Base-by-base conservation (phyloP, 37 sponge, comb jelly and placozoan genomes). In the Crambe crambe region DNA sequence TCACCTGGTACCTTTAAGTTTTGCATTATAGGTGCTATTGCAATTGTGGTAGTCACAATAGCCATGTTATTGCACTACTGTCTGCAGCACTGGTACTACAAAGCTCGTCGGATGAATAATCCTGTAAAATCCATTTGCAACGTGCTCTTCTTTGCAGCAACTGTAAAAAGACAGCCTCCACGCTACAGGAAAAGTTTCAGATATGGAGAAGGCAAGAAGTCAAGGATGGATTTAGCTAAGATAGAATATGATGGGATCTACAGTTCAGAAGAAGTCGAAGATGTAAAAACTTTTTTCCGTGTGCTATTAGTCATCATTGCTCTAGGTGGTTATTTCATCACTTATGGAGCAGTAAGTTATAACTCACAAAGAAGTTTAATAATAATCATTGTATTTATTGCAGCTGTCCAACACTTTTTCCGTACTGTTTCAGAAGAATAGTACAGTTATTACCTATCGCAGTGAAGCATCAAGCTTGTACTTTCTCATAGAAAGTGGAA, bases 181-280 rank as follows among this genome's bases (percentile, higher is more conserved):
- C 23, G 56, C 2, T 60, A 85, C 43, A 30, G 78, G n/a, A 69
- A 78, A 37, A 44, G 61, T 18, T 85, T 85, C 39, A 37, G 85
- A 2, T 85, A 85, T 42, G 85, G 85, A 42, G 85, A 85, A 31
- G 78, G 51, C 1, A 69, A 42, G 42, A 60, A 67, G 18, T 54
- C 54, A 21, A 58, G 85, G n/a, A 85, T 85, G 30, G 85, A 85
- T 17, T 70, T 85, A 36, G 85, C 85, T 1, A 85, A 85, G 62
- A 58, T 18, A 0, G 72, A 77, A 36, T 85, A 62, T 56, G 85
- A 85, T 60, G 85, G 85, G 18, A 85, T 58, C 12, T 85, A 70
- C 41, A 58, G 40, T n/a, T 40, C 71, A 9, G 85, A 85, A 25
- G 70, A 85, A n/a, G 85, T 85, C 23, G 85, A 85, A 56, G 63